Evolutionary conservation across 2,113 vertebrate species (phyloP), one percentile per base, ranked within the genome.

Genomic region (Percopsis transmontana): DNA sequence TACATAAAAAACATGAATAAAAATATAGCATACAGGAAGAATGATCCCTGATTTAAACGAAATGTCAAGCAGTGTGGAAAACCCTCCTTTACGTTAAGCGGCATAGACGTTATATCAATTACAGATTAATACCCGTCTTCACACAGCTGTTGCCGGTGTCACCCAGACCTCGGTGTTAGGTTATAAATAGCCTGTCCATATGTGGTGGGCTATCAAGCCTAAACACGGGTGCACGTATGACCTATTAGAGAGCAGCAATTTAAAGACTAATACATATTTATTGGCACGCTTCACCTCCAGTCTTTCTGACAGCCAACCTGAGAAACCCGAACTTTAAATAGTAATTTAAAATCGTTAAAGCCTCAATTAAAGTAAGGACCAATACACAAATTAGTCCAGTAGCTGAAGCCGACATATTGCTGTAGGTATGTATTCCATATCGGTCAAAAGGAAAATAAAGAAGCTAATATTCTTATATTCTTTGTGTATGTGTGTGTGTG

Each of bases 191-290:
- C 39, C 45, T 62, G 58, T 45, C 72, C 74, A 83, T 82, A 80
- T 82, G 82, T 79, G 74, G 68, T 70, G 65, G 50, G 53, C 74
- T 80, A 80, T 83, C 58, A 85, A 81, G 61, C 72, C 70, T 68
- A 77, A 76, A 84, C 79, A 85, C 76, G 85, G 76, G 79, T 64
- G 69, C 70, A 72, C 70, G 79, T 56, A 66, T 85, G 78, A 86
- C 89, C 86, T 83, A 76, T 66, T 72, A 70, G 56, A 79, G 68
- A 83, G 65, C 65, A 72, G 60, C 58, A 58, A 72, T 77, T 64
- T 53, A 66, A 44, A 76, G 56, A 79, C 80, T 81, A 81, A 88
- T 89, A 81, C 80, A 86, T 91, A 89, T 89, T 86, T 91, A 87
- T 87, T 87, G 83, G 58, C 67, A 73, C 76, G 86, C 73, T 81